Evolutionary conservation across 1,140 invertebrate genomes (phyloP).

Genomic region (Yoshiicerus persimilis): DNA sequence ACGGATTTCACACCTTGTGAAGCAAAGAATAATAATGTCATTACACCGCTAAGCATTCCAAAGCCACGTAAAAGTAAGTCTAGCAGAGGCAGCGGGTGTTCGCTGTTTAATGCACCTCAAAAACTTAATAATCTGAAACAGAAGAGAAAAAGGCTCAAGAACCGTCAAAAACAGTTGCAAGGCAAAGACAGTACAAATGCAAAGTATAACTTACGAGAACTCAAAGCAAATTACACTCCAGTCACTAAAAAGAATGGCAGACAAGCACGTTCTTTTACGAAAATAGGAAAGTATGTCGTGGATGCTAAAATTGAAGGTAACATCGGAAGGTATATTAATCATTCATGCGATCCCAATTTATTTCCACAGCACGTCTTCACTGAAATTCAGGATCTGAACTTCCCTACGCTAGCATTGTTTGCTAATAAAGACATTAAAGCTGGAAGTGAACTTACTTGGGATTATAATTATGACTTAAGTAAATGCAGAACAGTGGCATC

Average conservation of each 20-base stretch:
- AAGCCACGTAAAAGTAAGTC: no score
- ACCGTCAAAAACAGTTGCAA: no score
- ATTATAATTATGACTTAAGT: slow-evolving; percentile 62
- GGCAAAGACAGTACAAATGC: no score
- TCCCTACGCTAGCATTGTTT: slow-evolving; percentile 62
- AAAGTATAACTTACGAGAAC: not conserved
- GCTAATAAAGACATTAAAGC: slow-evolving; percentile 58
- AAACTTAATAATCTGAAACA: no score
- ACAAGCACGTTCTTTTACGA: not conserved
- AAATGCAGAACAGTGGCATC: slow-evolving; percentile 56
- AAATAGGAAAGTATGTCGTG: slow-evolving; percentile 53
- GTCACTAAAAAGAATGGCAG: not conserved
- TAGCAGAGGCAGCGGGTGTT: no score
- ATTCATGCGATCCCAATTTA: slow-evolving; percentile 60
- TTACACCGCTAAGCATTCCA: no score
- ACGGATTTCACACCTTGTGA: no score
- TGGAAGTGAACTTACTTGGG: slow-evolving; percentile 61
- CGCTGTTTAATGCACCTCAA: no score
- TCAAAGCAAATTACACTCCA: not conserved
- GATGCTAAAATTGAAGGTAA: slow-evolving; percentile 59
- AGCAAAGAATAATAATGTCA: no score
- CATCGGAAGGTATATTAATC: slow-evolving; percentile 58
- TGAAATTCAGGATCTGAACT: slow-evolving; percentile 62
- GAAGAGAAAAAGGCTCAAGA: no score
- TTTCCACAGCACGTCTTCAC: slow-evolving; percentile 64